Percentiles rank a stretch among this genome's conserved stretches.
These are phyloP conservation scores for Anadara kagoshimensis DNA, from an alignment of 1,140 invertebrate species.

Conservation along the genomic window DNA sequence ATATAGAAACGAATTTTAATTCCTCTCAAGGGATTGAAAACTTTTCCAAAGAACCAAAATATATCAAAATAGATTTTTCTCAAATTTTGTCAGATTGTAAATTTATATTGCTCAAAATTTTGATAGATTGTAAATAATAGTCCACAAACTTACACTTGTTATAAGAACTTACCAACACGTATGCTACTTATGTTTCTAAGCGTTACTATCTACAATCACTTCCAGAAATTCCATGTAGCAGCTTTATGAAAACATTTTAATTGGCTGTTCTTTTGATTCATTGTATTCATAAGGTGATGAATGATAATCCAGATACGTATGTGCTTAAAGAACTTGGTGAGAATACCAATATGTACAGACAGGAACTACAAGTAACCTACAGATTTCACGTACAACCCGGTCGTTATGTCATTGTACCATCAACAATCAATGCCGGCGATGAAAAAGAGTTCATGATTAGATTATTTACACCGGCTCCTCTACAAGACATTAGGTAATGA, in stretches of 20 bases:
- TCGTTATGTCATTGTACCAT: slow-evolving; percentile 39
- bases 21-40: no score
- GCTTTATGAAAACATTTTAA: background rate
- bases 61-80: no score
- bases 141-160: no score
- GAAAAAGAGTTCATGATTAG: slow-evolving; percentile 38
- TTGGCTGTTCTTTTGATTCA: no score
- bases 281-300: slow-evolving; percentile 6
- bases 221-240: background rate
- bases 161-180: no score
- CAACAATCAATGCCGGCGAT: slow-evolving; percentile 23
- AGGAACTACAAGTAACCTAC: slow-evolving; percentile 39
- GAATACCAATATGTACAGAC: slow-evolving; percentile 43
- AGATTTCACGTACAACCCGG: slow-evolving; percentile 50
- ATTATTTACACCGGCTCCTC: slow-evolving; percentile 17
- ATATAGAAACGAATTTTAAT: no score
- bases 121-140: no score
- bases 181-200: background rate
- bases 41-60: no score
- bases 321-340: slow-evolving; percentile 40
- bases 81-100: no score
- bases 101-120: no score
- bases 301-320: background rate
- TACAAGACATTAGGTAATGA: slow-evolving; percentile 4
- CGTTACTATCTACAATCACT: background rate